Evolutionary conservation across 2,888 invertebrate genomes (phyloP).

Genomic region (Punctoribates punctum): DNA sequence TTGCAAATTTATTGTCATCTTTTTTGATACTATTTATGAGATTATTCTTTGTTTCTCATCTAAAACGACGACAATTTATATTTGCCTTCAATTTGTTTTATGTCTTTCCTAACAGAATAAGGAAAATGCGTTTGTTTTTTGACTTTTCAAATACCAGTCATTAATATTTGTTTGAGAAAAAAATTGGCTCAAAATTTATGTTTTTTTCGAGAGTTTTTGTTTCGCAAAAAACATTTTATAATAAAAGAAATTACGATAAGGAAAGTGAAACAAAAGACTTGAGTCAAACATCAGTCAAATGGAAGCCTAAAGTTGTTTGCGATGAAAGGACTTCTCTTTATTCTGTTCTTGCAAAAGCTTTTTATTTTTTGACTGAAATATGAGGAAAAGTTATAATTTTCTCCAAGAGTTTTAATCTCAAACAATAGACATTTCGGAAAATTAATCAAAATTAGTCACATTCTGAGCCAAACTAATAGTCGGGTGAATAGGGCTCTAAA

Average conservation of each 20-base stretch:
- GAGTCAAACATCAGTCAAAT: not conserved
- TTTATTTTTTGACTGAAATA: not conserved
- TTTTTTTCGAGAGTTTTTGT: not conserved
- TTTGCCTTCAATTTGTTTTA: slow-evolving; percentile 17
- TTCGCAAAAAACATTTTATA: not conserved
- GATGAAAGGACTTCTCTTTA: not conserved
- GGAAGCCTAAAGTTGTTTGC: not conserved
- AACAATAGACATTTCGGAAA: not conserved
- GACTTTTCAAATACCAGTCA: not conserved
- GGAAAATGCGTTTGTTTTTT: slow-evolving; percentile 12
- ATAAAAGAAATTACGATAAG: not conserved
- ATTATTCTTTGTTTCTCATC: slow-evolving; percentile 22
- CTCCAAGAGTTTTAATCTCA: not conserved
- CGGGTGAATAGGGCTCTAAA: not conserved
- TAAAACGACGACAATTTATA: slow-evolving; percentile 16
- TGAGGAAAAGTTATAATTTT: not conserved
- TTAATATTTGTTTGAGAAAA: not conserved
- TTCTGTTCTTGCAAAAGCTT: not conserved
- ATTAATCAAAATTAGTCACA: slow-evolving; percentile 27
- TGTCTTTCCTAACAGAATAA: slow-evolving; percentile 16
- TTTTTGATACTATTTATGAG: slow-evolving; percentile 13
- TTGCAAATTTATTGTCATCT: slow-evolving; percentile 25
- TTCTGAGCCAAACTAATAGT: not conserved
- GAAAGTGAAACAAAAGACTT: not conserved
- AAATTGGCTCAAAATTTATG: slow-evolving; percentile 16